Conservation (phyloP, 2,113 vertebrate genomes). For the Setophaga coronata region DNA sequence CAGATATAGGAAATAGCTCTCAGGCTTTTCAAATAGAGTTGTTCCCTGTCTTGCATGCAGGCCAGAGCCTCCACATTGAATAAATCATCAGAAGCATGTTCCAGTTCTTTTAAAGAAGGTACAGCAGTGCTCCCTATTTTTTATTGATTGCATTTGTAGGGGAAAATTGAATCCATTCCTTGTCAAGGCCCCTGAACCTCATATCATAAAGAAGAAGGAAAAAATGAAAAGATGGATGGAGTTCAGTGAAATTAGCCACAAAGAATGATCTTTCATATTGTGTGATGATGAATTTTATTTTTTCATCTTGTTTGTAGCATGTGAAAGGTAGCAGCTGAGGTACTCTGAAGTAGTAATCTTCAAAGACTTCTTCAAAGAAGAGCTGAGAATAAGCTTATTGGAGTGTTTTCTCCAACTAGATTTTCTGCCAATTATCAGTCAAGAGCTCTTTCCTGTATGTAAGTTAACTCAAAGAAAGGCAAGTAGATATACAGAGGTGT, state of each 20-base stretch:
- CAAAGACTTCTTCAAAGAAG: constrained; percentile 39
- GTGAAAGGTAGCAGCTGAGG: constrained; percentile 46
- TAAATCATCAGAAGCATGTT: constrained; percentile 65
- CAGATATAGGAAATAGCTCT: constrained; percentile 7
- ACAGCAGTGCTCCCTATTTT: neutral
- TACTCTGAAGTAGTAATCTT: constrained; percentile 8
- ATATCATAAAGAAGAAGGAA: constrained; percentile 34
- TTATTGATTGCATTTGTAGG: constrained; percentile 56
- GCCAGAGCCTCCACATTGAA: constrained; percentile 9
- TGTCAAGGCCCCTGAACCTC: constrained; percentile 19
- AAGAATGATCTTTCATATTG: constrained; percentile 50
- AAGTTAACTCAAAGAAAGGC: neutral
- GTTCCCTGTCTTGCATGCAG: neutral
- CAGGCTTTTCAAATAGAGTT: constrained; percentile 53
- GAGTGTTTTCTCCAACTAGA: neutral
- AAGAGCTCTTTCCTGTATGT: neutral
- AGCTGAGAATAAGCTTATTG: constrained; percentile 16
- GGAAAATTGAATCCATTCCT: constrained; percentile 63
- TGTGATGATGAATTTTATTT: constrained; percentile 59
- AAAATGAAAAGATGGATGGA: neutral
- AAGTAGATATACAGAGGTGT: neutral
- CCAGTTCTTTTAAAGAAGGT: constrained; percentile 25
- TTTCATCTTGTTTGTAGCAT: constrained; percentile 40
- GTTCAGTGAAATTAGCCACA: constrained; percentile 54
- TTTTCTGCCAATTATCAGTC: constrained; percentile 45